Evolutionary conservation across 1,140 invertebrate species (phyloP).

Genomic region (Ostrea edulis): DNA sequence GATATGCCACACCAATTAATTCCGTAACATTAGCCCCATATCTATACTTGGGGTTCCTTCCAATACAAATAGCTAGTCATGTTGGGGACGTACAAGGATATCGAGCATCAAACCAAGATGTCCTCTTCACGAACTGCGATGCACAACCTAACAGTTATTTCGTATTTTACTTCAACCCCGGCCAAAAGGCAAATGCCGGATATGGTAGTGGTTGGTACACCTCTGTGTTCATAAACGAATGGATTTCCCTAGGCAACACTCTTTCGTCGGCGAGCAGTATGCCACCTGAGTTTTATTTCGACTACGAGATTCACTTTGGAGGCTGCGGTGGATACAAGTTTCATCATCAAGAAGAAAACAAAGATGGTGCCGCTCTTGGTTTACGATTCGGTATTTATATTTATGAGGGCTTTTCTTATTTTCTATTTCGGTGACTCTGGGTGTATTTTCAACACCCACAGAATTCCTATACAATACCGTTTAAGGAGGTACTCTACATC

Average conservation of each 20-base stretch:
- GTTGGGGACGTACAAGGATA: constrained; percentile 42
- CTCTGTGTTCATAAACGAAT: not conserved
- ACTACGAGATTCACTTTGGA: constrained; percentile 50
- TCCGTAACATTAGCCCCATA: not conserved
- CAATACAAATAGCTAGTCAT: not conserved
- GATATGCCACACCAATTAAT: constrained; percentile 43
- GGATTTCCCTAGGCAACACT: not conserved
- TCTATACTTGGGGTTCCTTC: constrained; percentile 52
- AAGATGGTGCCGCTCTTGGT: constrained; percentile 42
- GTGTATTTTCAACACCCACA: no score
- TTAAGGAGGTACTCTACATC: no score
- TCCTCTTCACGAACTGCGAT: constrained; percentile 49
- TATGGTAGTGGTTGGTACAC: not conserved
- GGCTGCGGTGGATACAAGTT: constrained; percentile 49
- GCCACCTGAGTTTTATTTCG: constrained; percentile 39
- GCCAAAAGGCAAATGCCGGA: not conserved
- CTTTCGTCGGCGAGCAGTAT: not conserved
- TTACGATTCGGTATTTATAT: constrained; percentile 49
- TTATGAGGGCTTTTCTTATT: not conserved
- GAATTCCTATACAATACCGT: no score
- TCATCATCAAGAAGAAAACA: not conserved
- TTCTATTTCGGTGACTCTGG: no score
- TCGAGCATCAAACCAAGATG: constrained; percentile 8
- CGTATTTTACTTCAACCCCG: constrained; percentile 47
- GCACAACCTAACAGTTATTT: constrained; percentile 50